Percentiles rank a stretch among this genome's conserved stretches.
These are phyloP conservation scores for Lutraria lutraria DNA, from an alignment of 2,888 invertebrate genomes.

Conservation along the genomic window DNA sequence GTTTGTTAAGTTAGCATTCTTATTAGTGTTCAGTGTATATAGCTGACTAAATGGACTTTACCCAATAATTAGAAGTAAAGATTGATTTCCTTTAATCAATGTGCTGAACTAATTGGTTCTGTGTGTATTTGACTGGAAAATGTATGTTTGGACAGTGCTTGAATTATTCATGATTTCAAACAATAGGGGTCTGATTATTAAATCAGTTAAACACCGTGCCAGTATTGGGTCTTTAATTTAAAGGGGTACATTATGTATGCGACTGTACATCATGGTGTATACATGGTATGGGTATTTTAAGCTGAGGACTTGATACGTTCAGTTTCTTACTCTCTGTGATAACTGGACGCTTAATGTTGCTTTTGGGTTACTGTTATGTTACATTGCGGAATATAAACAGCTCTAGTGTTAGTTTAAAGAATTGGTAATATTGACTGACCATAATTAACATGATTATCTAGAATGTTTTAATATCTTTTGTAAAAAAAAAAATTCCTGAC, in stretches of 20 bases:
- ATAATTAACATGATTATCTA: too few relatives aligned
- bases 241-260: not conserved
- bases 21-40: constrained; percentile 2
- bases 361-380: too few relatives aligned
- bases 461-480: too few relatives aligned
- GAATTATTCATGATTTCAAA: constrained; percentile 24
- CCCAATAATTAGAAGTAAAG: not conserved
- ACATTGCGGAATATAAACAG: too few relatives aligned
- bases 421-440: too few relatives aligned
- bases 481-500: too few relatives aligned
- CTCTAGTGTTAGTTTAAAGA: too few relatives aligned
- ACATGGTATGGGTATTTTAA: too few relatives aligned
- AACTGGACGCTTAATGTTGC: too few relatives aligned
- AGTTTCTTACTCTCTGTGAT: too few relatives aligned
- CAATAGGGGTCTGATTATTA: constrained; percentile 2
- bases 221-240: not conserved
- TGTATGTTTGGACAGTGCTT: constrained; percentile 11
- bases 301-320: too few relatives aligned
- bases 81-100: constrained; percentile 24
- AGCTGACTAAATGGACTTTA: not conserved
- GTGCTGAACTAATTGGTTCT: not conserved
- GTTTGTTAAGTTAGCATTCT: not conserved
- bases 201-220: not conserved
- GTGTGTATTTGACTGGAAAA: not conserved
- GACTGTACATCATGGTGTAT: too few relatives aligned